A percentile compares a stretch with the other conserved stretches of the same genome.
These are phyloP conservation scores for Eidolon helvum DNA, from an alignment of 2,113 vertebrate genomes.

Conservation along the genomic window DNA sequence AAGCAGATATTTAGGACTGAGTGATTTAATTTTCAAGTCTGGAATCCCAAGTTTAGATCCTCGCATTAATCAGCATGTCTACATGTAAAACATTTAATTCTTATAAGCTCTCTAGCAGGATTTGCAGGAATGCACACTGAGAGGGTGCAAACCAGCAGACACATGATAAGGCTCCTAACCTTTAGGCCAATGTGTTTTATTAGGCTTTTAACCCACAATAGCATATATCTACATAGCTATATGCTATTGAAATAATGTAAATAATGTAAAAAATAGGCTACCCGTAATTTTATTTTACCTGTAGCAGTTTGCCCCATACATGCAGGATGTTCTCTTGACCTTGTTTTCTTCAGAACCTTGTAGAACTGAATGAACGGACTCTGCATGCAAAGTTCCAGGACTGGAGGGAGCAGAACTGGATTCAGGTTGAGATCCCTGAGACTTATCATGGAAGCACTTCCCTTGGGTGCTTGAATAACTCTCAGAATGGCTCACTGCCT, in stretches of 20 bases:
- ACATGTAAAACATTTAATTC: constrained; percentile 52
- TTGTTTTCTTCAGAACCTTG: constrained; percentile 68
- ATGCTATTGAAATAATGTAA: background rate
- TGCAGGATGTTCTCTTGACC: constrained; percentile 80
- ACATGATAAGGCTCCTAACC: background rate
- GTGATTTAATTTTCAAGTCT: constrained; percentile 49
- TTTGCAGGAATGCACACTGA: background rate
- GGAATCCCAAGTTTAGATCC: background rate
- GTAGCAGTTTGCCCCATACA: constrained; percentile 86
- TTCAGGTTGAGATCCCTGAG: constrained; percentile 56
- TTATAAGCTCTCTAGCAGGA: constrained; percentile 35
- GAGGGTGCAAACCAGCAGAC: background rate
- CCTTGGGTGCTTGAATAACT: background rate
- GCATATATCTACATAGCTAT: background rate
- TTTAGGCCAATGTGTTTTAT: background rate
- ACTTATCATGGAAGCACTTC: constrained; percentile 37
- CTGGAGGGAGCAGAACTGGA: constrained; percentile 16
- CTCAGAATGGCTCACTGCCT: constrained; percentile 50
- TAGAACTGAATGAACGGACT: constrained; percentile 52
- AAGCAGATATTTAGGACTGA: constrained; percentile 21
- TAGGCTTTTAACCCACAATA: background rate
- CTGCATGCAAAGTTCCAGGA: constrained; percentile 61
- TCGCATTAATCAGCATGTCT: constrained; percentile 46
- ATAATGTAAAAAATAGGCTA: background rate
- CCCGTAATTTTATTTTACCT: constrained; percentile 81